Base-by-base conservation (phyloP, 2,113 vertebrate species). In the Sapajus apella region DNA sequence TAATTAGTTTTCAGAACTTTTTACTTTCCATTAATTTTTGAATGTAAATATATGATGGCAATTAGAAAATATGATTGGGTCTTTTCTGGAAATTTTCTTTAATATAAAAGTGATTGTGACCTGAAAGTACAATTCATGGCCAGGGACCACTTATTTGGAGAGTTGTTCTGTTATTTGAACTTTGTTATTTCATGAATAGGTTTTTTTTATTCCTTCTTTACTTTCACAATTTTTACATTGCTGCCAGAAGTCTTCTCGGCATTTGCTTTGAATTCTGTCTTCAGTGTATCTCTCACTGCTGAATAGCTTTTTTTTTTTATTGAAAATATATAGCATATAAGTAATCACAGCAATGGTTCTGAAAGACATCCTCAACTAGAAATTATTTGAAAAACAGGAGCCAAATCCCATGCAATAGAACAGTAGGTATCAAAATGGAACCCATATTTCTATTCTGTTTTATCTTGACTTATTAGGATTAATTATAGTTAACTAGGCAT, bases 201-300 rank as follows among this genome's bases (percentile, higher is more conserved):
- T 27, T 30, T 58, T 76, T 61, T 82, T 93, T 98, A 99, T 1
- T 99, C 98, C 79, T 99, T 98, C 97, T 99, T 99, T 27, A 98
- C 96, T 87, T 99, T 99, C 70, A 97, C 80, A 32, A 99, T 98
- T 97, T 98, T 99, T 66, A 99, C 98, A 13, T 8, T 99, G 96
- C 99, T 97, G 64, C 98, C 98, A 0, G 99, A 98, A 2, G 96
- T 98, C 97, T 98, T 99, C 93, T 99, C 43, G 0, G 99, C 99
- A 21, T 99, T 99, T 0, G 95, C 86, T 88, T 98, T 99, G 97
- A 99, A 98, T 97, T 99, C 98, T 0, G 99, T 99, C 98, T 99
- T 99, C 96, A 99, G 90, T 0, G 99, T 99, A 0, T 99, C 99
- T 3, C 99, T 97, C 23, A 99, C 99, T 0, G 97, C 99, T 82